phyloP scores from a whole-genome alignment of 2,888 invertebrate species.

The Automeris io region DNA sequence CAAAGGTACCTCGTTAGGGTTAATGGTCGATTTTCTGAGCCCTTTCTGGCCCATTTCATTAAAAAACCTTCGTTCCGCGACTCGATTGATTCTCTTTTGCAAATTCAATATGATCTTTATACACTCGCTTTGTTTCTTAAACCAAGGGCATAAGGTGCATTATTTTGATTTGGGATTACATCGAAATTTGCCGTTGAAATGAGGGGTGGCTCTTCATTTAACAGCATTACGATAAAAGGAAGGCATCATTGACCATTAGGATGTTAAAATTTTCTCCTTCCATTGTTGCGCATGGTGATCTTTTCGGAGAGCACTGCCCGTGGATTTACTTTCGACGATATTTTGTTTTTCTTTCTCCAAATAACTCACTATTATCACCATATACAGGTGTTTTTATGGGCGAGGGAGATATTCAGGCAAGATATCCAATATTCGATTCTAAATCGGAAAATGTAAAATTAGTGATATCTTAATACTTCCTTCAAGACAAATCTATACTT shows the following conservation, averaged over 20 bases:
- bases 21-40: slow-evolving; percentile 59
- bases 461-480: no score
- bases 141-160: neutral
- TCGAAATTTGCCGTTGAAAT: slow-evolving; percentile 13
- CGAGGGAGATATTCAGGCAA: no score
- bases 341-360: no score
- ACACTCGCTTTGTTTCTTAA: neutral
- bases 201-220: slow-evolving; percentile 52
- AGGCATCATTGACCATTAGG: slow-evolving; percentile 51
- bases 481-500: no score
- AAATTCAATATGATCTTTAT: slow-evolving; percentile 31
- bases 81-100: slow-evolving; percentile 63
- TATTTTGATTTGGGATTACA: neutral
- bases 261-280: slow-evolving; percentile 37
- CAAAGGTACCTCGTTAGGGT: slow-evolving; percentile 65
- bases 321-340: no score
- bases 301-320: no score
- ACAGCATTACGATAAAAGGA: slow-evolving; percentile 58
- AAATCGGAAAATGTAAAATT: no score
- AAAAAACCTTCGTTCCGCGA: slow-evolving; percentile 46
- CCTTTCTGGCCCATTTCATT: slow-evolving; percentile 67
- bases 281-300: slow-evolving; percentile 12
- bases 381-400: no score
- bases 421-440: no score
- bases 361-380: no score